These are phyloP conservation scores for Trileptium ribeirensis DNA, from an alignment of 2,888 invertebrate species.

Conservation along the genomic window DNA sequence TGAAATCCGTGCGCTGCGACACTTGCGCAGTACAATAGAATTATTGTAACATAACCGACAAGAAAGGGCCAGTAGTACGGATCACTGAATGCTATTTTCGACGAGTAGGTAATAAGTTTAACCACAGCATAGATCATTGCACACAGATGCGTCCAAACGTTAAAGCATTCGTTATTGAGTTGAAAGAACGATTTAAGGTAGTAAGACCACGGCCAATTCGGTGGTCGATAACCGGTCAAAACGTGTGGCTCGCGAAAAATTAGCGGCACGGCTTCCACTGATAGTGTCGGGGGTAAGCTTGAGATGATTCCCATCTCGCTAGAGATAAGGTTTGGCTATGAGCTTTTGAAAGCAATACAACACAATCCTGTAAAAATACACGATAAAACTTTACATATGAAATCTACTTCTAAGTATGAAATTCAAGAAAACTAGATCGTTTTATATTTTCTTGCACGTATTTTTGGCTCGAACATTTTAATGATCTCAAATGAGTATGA, in stretches of 20 bases:
- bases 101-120: background rate
- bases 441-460: too few relatives aligned
- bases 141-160: background rate
- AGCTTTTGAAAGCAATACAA: too few relatives aligned
- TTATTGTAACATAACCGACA: background rate
- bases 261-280: background rate
- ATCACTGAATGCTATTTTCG: background rate
- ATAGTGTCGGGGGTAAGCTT: background rate
- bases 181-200: background rate
- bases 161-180: background rate
- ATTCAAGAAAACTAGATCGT: too few relatives aligned
- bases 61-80: background rate
- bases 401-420: too few relatives aligned
- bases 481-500: too few relatives aligned
- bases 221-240: background rate
- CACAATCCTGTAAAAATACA: too few relatives aligned
- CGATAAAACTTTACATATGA: too few relatives aligned
- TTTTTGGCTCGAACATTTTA: too few relatives aligned
- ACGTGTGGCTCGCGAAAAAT: background rate
- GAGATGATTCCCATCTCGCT: too few relatives aligned
- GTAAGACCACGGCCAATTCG: background rate
- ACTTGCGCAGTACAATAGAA: constrained; percentile 45
- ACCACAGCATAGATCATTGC: background rate
- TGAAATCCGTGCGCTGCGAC: constrained; percentile 49
- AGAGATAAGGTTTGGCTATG: too few relatives aligned